Percentiles rank a stretch among this genome's conserved stretches.
Conservation (phyloP, 1,140 invertebrate genomes). For the Myzus persicae region DNA sequence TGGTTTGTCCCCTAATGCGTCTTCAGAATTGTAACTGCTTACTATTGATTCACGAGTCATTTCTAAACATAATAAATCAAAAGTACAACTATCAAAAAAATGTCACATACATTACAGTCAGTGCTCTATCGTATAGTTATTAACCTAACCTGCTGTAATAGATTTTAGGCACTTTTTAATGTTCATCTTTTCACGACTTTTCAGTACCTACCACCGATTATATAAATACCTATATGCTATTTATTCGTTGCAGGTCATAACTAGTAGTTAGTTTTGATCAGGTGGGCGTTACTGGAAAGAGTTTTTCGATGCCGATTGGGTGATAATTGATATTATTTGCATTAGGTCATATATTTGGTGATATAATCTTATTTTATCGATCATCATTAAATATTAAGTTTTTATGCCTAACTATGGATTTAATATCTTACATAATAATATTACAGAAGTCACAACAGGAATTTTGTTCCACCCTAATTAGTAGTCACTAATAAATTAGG, state of each 20-base stretch:
- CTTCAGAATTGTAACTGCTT: constrained; percentile 67
- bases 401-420: not conserved
- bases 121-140: not conserved
- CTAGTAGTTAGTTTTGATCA: not conserved
- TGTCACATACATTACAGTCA: not conserved
- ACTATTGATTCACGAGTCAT: constrained; percentile 70
- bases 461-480: not conserved
- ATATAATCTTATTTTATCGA: not conserved
- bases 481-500: not conserved
- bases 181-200: not conserved
- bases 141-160: not conserved
- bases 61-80: constrained; percentile 65
- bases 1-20: constrained; percentile 66
- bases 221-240: not conserved
- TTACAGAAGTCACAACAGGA: not conserved
- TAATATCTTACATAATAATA: too few species aligned
- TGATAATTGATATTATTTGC: not conserved
- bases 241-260: not conserved
- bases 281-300: not conserved
- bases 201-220: not conserved
- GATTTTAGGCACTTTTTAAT: not conserved
- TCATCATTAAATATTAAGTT: not conserved
- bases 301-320: not conserved
- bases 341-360: not conserved
- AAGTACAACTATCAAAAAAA: not conserved